phyloP scores from a whole-genome alignment of 2,797 vertebrate genomes.

The Falco columbarius region DNA sequence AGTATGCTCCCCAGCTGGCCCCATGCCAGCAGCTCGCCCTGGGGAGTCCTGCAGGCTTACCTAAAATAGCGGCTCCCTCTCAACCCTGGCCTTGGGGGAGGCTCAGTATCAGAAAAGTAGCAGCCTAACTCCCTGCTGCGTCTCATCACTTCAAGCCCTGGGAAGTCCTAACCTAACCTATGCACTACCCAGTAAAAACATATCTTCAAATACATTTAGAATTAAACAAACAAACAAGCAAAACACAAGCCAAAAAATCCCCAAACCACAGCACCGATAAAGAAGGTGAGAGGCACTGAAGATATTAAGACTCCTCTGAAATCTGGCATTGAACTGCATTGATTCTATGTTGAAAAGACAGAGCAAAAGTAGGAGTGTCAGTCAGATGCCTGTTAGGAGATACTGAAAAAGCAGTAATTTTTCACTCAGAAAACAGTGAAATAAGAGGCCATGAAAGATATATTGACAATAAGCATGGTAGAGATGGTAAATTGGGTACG shows the following conservation, averaged over 20 bases:
- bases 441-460: neutral
- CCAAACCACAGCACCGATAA: neutral
- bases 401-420: neutral
- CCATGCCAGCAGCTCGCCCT: neutral
- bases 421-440: neutral
- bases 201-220: neutral
- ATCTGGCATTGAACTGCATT: neutral
- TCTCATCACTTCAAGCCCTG: neutral
- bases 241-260: neutral
- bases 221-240: neutral
- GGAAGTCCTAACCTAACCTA: neutral
- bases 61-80: neutral
- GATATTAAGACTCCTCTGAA: neutral
- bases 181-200: neutral
- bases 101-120: neutral
- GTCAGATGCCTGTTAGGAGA: neutral
- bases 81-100: neutral
- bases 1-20: neutral
- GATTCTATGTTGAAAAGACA: neutral
- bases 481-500: neutral
- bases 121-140: neutral
- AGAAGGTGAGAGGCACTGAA: neutral
- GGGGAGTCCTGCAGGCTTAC: neutral
- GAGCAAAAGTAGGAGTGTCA: neutral
- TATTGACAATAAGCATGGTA: neutral